Conservation (phyloP, 1,140 invertebrate species). For the Microvelia longipes region DNA sequence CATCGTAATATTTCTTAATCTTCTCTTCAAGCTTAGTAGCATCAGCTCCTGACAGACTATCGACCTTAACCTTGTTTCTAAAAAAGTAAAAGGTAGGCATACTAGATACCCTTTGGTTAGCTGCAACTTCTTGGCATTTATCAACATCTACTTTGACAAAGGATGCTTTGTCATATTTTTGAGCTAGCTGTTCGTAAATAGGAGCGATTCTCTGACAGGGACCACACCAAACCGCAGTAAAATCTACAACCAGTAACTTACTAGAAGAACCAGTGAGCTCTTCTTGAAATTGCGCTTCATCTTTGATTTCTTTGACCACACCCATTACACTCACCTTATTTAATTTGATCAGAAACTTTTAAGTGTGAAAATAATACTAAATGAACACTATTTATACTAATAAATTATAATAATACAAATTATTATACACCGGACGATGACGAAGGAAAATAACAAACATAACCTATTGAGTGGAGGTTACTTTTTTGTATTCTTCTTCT, state of each 20-base stretch:
- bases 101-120: conserved; percentile 68
- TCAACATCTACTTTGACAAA: conserved; percentile 94
- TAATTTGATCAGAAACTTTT: too few relatives aligned
- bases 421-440: too few relatives aligned
- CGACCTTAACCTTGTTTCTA: conserved; percentile 68
- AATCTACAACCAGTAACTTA: conserved; percentile 88
- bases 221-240: conserved; percentile 85
- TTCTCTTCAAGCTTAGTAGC: conserved; percentile 64
- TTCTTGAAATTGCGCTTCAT: conserved; percentile 66
- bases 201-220: conserved; percentile 87
- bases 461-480: too few relatives aligned
- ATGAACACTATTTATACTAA: too few relatives aligned
- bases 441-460: too few relatives aligned
- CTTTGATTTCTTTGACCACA: conserved; percentile 31
- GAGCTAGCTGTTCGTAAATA: conserved; percentile 67
- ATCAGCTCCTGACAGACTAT: conserved; percentile 71
- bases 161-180: conserved; percentile 70
- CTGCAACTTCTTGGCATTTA: conserved; percentile 69
- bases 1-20: conserved; percentile 70
- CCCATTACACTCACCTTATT: too few relatives aligned
- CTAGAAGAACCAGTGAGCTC: conserved; percentile 64
- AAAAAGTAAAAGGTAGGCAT: conserved; percentile 99
- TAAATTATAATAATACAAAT: too few relatives aligned
- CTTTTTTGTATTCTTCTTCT: too few relatives aligned
- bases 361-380: too few relatives aligned